Conservation (phyloP, 2,113 vertebrate genomes). For the Brienomyrus longianalis region DNA sequence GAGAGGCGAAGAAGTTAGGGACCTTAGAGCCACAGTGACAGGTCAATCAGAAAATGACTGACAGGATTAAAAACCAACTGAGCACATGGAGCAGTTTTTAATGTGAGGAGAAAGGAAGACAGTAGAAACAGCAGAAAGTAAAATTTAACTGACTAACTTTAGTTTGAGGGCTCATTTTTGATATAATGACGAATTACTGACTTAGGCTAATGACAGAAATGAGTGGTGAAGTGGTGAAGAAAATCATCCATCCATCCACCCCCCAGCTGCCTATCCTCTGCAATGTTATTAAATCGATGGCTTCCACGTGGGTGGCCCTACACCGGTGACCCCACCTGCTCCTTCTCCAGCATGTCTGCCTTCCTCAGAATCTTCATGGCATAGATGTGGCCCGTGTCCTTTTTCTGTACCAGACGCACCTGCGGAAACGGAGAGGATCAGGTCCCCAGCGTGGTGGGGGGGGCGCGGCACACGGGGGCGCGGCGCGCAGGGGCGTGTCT, state of each 20-base stretch:
- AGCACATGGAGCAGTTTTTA: not conserved
- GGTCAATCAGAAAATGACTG: too few species aligned
- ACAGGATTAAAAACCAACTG: not conserved
- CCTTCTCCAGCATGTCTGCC: constrained; percentile 97
- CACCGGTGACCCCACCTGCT: constrained; percentile 68
- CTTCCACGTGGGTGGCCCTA: not conserved
- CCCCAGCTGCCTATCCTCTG: not conserved
- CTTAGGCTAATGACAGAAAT: not conserved
- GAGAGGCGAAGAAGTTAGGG: not conserved
- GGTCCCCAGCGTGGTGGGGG: not conserved
- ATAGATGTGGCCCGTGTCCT: constrained; percentile 97
- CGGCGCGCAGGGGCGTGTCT: not conserved
- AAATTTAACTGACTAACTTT: not conserved
- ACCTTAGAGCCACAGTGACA: not conserved
- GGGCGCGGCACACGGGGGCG: too few species aligned
- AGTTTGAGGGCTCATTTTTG: not conserved
- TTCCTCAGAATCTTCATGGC: constrained; percentile 98
- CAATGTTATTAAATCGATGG: not conserved
- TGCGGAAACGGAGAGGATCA: constrained; percentile 35
- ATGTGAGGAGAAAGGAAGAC: not conserved
- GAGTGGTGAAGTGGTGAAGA: not conserved
- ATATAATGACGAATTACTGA: not conserved
- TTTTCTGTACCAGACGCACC: constrained; percentile 97
- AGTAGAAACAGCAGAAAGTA: not conserved
- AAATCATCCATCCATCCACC: not conserved